phyloP scores from a whole-genome alignment of 2,113 vertebrate species.

The Dissostichus mawsoni region DNA sequence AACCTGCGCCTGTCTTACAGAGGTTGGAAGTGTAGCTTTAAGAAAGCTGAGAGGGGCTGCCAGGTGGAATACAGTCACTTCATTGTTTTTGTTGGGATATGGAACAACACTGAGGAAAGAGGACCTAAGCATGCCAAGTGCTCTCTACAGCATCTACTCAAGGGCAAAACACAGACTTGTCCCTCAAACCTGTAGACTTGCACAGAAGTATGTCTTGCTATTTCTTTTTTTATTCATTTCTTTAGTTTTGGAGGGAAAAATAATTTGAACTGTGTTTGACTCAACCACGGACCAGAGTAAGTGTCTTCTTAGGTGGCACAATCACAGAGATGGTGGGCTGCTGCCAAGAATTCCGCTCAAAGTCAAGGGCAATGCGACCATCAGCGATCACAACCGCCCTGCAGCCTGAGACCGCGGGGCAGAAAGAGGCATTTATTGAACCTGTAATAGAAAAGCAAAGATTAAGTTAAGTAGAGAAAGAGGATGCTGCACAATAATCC shows the following conservation, averaged over 20 bases:
- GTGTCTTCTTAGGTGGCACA: slow-evolving; percentile 85
- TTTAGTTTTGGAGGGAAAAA: neutral
- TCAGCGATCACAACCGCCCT: slow-evolving; percentile 84
- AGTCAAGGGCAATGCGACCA: slow-evolving; percentile 84
- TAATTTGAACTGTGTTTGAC: neutral
- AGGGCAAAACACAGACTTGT: slow-evolving; percentile 7
- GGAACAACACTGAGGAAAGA: slow-evolving; percentile 46
- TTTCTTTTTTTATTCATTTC: neutral
- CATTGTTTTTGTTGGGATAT: slow-evolving; percentile 66
- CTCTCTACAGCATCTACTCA: slow-evolving; percentile 27
- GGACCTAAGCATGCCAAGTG: slow-evolving; percentile 41
- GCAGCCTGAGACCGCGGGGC: slow-evolving; percentile 91
- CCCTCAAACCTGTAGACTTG: slow-evolving; percentile 9
- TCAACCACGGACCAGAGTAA: slow-evolving; percentile 86
- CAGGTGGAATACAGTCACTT: slow-evolving; percentile 66
- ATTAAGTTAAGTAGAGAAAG: neutral
- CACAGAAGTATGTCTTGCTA: neutral
- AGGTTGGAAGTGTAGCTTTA: slow-evolving; percentile 32
- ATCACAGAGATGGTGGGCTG: slow-evolving; percentile 84
- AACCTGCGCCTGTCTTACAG: slow-evolving; percentile 13
- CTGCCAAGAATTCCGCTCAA: slow-evolving; percentile 80
- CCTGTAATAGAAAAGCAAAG: slow-evolving; percentile 76
- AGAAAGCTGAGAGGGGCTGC: slow-evolving; percentile 50
- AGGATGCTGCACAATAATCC: neutral
- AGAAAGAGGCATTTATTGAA: slow-evolving; percentile 88